A percentile compares a stretch with the other conserved stretches of the same genome.
These are phyloP conservation scores for Panopea generosa DNA, from an alignment of 2,888 invertebrate genomes.

Conservation along the genomic window DNA sequence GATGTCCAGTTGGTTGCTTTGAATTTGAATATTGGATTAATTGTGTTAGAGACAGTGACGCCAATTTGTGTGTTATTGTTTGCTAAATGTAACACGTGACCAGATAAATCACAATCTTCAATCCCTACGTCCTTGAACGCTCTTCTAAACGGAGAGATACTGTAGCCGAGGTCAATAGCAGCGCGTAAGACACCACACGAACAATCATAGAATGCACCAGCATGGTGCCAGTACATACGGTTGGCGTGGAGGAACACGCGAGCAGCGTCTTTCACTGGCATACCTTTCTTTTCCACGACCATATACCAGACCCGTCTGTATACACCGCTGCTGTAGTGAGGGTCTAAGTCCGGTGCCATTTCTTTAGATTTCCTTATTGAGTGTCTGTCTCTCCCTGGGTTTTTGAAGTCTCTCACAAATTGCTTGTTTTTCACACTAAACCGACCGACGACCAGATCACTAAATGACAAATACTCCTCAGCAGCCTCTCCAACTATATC, in stretches of 20 bases:
- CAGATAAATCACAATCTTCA: conserved; percentile 59
- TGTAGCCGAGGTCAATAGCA: conserved; percentile 67
- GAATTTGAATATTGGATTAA: conserved; percentile 63
- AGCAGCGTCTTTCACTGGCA: conserved; percentile 60
- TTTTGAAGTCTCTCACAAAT: conserved; percentile 64
- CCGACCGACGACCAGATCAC: conserved; percentile 59
- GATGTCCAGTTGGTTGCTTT: conserved; percentile 48
- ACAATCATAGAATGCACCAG: conserved; percentile 60
- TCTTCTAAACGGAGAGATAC: conserved; percentile 45
- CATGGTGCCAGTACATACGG: conserved; percentile 69
- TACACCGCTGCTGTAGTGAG: conserved; percentile 72
- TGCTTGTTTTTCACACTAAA: conserved; percentile 47
- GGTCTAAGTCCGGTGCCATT: conserved; percentile 57
- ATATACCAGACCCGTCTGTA: conserved; percentile 68
- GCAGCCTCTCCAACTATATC: conserved; percentile 70
- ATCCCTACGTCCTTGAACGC: conserved; percentile 71
- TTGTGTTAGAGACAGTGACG: conserved; percentile 50
- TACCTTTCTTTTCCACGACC: conserved; percentile 53
- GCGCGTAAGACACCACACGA: conserved; percentile 72
- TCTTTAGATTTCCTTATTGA: conserved; percentile 66
- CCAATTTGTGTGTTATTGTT: conserved; percentile 47
- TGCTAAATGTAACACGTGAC: conserved; percentile 54
- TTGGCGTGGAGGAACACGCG: conserved; percentile 69
- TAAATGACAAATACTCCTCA: conserved; percentile 47
- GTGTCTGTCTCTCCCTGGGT: conserved; percentile 64